These are phyloP conservation scores for Gobionotothen gibberifrons DNA, from an alignment of 2,797 vertebrate species.

Conservation along the genomic window DNA sequence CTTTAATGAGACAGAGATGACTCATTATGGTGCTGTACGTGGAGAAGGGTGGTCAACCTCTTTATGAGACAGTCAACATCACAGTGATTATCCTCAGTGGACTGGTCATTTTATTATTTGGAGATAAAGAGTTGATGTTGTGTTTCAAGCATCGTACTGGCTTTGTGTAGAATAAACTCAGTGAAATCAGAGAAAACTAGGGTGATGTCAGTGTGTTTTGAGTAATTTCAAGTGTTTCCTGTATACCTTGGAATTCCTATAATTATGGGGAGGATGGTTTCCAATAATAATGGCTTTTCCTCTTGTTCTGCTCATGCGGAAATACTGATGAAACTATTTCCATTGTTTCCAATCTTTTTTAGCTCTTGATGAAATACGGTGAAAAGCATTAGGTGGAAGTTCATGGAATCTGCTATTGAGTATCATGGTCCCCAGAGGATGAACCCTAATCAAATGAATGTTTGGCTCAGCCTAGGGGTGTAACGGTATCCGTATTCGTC, in stretches of 20 bases:
- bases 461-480: no score
- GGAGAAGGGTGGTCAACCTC: constrained; percentile 7
- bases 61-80: background rate
- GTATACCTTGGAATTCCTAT: background rate
- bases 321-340: background rate
- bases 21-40: constrained; percentile 26
- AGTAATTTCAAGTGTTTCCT: background rate
- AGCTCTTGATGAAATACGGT: background rate
- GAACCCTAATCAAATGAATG: no score
- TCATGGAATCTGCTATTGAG: background rate
- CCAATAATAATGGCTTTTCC: background rate
- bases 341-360: no score
- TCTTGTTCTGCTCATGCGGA: background rate
- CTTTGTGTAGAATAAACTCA: background rate
- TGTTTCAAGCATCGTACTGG: background rate
- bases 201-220: background rate
- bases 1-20: constrained; percentile 30
- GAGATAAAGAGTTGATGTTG: background rate
- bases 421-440: background rate
- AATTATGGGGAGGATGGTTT: background rate
- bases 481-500: no score
- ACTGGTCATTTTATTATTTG: constrained; percentile 10
- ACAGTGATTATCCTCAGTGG: constrained; percentile 23
- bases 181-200: background rate
- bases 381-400: background rate